A percentile compares a stretch with the other conserved stretches of the same genome.
phyloP scores from a whole-genome alignment of 2,113 vertebrate genomes.

The Cyprinus carpio region DNA sequence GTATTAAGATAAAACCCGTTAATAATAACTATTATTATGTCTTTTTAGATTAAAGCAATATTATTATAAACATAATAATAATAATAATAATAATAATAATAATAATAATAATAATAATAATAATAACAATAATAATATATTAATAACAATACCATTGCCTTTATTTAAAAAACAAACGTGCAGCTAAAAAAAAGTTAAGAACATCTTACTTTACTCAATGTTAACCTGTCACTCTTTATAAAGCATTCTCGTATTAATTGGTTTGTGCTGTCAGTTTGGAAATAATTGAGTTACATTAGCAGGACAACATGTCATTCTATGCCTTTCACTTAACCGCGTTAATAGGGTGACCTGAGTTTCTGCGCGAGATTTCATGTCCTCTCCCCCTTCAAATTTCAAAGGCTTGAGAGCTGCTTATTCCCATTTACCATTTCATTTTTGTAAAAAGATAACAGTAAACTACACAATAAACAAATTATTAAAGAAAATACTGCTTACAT shows the following conservation, averaged over 20 bases:
- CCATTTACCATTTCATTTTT: constrained; percentile 66
- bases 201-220: constrained; percentile 45
- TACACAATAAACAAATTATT: neutral
- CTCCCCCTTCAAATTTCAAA: constrained; percentile 60
- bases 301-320: constrained; percentile 73
- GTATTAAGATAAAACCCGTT: neutral
- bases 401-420: constrained; percentile 67
- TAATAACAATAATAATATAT: no score
- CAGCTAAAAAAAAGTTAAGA: constrained; percentile 30
- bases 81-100: no score
- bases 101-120: no score
- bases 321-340: constrained; percentile 73
- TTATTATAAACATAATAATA: neutral
- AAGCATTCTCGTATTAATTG: constrained; percentile 67
- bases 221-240: constrained; percentile 68
- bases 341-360: constrained; percentile 68
- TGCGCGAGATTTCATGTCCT: constrained; percentile 60
- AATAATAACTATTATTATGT: neutral
- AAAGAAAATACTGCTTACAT: neutral
- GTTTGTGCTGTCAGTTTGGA: constrained; percentile 72
- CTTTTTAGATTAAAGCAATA: neutral
- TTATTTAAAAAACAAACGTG: no score
- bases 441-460: constrained; percentile 38
- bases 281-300: constrained; percentile 76
- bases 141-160: neutral